These are phyloP conservation scores for Sparidentex hasta DNA, from an alignment of 2,797 vertebrate species.

Conservation along the genomic window DNA sequence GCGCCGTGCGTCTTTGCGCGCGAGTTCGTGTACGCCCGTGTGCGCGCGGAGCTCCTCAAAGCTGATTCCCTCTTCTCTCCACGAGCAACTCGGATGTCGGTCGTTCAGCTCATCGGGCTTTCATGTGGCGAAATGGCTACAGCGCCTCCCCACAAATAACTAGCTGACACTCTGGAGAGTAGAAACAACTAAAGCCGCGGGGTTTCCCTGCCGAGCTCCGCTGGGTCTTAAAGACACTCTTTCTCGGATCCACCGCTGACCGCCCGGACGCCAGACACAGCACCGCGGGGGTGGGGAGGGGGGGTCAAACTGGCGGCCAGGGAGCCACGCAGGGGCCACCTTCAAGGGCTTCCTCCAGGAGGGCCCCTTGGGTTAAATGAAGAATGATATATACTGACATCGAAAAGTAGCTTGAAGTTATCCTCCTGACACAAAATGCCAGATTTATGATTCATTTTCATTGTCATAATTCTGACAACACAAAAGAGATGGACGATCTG, in stretches of 20 bases:
- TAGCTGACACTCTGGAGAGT: slow-evolving; percentile 84
- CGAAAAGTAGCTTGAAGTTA: not conserved
- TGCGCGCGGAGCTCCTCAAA: slow-evolving; percentile 76
- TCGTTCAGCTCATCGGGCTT: slow-evolving; percentile 80
- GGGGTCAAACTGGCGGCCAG: slow-evolving; percentile 37
- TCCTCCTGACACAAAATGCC: not conserved
- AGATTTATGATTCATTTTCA: not conserved
- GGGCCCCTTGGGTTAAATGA: not conserved
- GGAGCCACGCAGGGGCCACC: slow-evolving; percentile 2
- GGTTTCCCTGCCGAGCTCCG: slow-evolving; percentile 82
- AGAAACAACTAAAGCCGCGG: slow-evolving; percentile 84
- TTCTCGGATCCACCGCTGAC: slow-evolving; percentile 19
- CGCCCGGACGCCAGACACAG: slow-evolving; percentile 21
- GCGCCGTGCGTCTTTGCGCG: slow-evolving; percentile 67
- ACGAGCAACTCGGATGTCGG: slow-evolving; percentile 78
- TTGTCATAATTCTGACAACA: not conserved
- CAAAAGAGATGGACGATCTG: not conserved
- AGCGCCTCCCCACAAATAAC: slow-evolving; percentile 89
- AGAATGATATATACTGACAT: slow-evolving; percentile 7
- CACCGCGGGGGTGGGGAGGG: slow-evolving; percentile 9
- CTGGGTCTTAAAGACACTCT: slow-evolving; percentile 87
- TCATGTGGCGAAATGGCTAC: slow-evolving; percentile 87
- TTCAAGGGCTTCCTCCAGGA: slow-evolving; percentile 14
- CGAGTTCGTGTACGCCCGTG: slow-evolving; percentile 45
- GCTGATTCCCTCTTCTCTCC: slow-evolving; percentile 71